A percentile compares a stretch with the other conserved stretches of the same genome.
These are phyloP conservation scores for Barypeithes pellucidus DNA, from an alignment of 2,888 invertebrate species.

Conservation along the genomic window DNA sequence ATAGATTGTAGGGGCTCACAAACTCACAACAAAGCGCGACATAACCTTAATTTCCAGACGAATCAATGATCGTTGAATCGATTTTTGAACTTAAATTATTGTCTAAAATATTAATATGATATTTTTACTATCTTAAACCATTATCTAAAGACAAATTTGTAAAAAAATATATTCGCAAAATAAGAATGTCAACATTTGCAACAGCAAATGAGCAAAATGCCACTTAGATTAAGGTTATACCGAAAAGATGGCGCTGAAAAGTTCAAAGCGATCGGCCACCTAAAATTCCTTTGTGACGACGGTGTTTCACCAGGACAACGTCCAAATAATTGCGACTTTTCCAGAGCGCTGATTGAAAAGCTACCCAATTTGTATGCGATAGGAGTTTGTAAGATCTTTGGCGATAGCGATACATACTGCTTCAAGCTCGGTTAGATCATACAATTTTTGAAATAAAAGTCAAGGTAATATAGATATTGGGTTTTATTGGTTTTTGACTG, in stretches of 20 bases:
- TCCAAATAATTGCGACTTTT: too few relatives aligned
- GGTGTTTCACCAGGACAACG: too few relatives aligned
- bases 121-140: background rate
- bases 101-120: background rate
- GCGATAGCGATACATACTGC: too few relatives aligned
- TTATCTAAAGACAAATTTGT: background rate
- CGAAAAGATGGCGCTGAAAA: too few relatives aligned
- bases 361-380: too few relatives aligned
- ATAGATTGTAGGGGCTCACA: background rate
- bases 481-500: conserved; percentile 69
- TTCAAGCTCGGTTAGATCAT: background rate
- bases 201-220: background rate
- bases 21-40: conserved; percentile 10
- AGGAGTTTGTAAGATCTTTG: too few relatives aligned
- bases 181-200: conserved; percentile 3
- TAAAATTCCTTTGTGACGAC: too few relatives aligned
- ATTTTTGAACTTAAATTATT: background rate
- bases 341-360: too few relatives aligned
- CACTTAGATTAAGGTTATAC: background rate
- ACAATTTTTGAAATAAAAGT: conserved; percentile 21
- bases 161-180: background rate
- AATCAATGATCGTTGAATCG: too few relatives aligned
- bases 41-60: conserved; percentile 19
- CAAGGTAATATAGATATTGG: conserved; percentile 46
- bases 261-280: too few relatives aligned